A percentile compares a stretch with the other conserved stretches of the same genome.
phyloP scores from a whole-genome alignment of 2,797 vertebrate genomes.

The Thaleichthys pacificus region DNA sequence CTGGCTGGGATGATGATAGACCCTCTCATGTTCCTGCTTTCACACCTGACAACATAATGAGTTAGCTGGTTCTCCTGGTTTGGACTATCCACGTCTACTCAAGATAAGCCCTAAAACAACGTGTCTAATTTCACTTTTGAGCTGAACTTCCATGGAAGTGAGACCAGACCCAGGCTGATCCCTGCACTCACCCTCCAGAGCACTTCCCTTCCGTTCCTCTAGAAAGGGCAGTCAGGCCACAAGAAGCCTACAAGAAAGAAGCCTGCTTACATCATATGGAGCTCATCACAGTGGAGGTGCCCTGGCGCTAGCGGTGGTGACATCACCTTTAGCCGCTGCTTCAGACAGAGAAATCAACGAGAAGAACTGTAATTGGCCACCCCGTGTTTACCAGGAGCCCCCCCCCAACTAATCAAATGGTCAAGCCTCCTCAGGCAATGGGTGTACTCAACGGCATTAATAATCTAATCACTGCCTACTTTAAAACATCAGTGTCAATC shows the following conservation, averaged over 20 bases:
- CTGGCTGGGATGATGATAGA: neutral
- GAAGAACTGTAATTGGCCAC: neutral
- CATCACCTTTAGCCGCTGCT: neutral
- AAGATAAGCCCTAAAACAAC: too few species aligned
- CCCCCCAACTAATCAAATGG: conserved; percentile 29
- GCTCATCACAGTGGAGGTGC: too few species aligned
- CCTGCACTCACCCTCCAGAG: too few species aligned
- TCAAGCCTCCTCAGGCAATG: conserved; percentile 35
- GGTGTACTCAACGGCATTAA: conserved; percentile 8
- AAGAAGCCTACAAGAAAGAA: too few species aligned
- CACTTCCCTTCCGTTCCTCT: too few species aligned
- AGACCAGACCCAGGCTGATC: too few species aligned
- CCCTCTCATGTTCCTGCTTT: neutral
- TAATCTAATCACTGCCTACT: conserved; percentile 42
- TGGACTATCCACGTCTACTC: too few species aligned
- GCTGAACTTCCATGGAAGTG: too few species aligned
- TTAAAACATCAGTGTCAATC: conserved; percentile 32
- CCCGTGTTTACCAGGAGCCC: conserved; percentile 15
- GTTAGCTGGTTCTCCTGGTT: neutral
- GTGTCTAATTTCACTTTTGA: too few species aligned
- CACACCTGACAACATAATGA: neutral
- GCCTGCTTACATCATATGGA: too few species aligned
- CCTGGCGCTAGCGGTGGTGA: neutral
- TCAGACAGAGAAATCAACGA: neutral
- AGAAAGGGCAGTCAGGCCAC: too few species aligned